These are phyloP conservation scores for Nymphalis c-album DNA, from an alignment of 2,888 invertebrate genomes.

Conservation along the genomic window DNA sequence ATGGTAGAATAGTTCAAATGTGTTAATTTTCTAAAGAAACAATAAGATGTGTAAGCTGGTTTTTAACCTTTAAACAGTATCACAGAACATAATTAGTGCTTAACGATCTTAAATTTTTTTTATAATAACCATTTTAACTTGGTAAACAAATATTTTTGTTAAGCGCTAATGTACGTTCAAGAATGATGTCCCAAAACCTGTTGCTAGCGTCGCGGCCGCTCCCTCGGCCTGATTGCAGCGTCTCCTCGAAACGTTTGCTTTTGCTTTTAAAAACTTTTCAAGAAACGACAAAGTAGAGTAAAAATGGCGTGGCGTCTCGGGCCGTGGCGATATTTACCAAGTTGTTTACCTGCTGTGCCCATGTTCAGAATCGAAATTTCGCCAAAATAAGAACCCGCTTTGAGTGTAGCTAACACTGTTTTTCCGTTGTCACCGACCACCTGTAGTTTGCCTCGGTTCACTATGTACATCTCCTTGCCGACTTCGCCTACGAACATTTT, in stretches of 20 bases:
- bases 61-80: slow-evolving; percentile 48
- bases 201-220: slow-evolving; percentile 75
- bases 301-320: slow-evolving; percentile 82
- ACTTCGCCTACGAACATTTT: slow-evolving; percentile 89
- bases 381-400: slow-evolving; percentile 99
- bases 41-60: slow-evolving; percentile 64
- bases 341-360: slow-evolving; percentile 99
- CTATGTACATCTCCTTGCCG: slow-evolving; percentile 99
- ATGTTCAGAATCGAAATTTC: slow-evolving; percentile 99
- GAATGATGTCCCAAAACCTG: slow-evolving; percentile 78
- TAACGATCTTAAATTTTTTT: slow-evolving; percentile 7
- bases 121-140: not conserved
- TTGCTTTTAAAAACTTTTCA: slow-evolving; percentile 69
- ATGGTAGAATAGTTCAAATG: slow-evolving; percentile 47
- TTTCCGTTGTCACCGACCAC: slow-evolving; percentile 97
- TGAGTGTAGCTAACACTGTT: slow-evolving; percentile 97
- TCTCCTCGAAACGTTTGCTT: slow-evolving; percentile 77
- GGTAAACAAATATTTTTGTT: slow-evolving; percentile 37
- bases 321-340: slow-evolving; percentile 92
- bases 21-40: slow-evolving; percentile 49
- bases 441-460: slow-evolving; percentile 96
- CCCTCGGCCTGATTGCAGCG: slow-evolving; percentile 81
- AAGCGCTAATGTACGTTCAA: slow-evolving; percentile 53
- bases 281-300: slow-evolving; percentile 68
- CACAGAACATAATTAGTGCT: slow-evolving; percentile 58